Base-by-base conservation (phyloP, 1,140 invertebrate species). In the Bombus breviceps region DNA sequence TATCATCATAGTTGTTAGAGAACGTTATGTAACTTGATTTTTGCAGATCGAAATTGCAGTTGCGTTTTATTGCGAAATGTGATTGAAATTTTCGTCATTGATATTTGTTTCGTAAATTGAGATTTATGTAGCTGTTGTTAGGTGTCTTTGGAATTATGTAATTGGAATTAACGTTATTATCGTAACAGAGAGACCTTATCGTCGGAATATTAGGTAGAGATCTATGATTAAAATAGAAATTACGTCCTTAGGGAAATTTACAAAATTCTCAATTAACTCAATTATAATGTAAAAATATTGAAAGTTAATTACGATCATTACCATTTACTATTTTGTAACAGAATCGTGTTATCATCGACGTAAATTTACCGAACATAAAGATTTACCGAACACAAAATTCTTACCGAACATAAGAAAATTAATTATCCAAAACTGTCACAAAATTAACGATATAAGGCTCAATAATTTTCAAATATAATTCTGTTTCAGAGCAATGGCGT, bases 401-500 rank as follows among this genome's bases (percentile, higher is more conserved):
- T 18, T 53, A 22, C 6, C 47, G 18, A 53, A 53, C 12, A 4
- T 62, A n/a, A n/a, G 2, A 66, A 66, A 32, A 66, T 22, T 37
- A 68, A 68, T 68, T 34, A 53, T 8, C 18, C 47, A 22, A 53
- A 53, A 53, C 2, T 22, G 34, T 22, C 9, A 22, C 8, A 34
- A 34, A 37, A 34, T 37, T 18, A 1, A 34, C 37, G 18, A 53
- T 22, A 22, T 53, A 53, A 22, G 22, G 18, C 4, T 47, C 5
- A 5, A 47, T 47, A 75, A 32, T 12, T 37, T 53, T 22, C 2
- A n/a, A 71, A 5, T 71, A 10, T 25, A 13, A 71, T 72, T 43
- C 2, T 72, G 3, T 69, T 39, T 73, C 87, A 95, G 94, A 71
- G 92, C 94, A 64, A 93, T 95, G 85, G 95, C 94, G 0, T 88